These are phyloP conservation scores for Dexiosoma caninum DNA, from an alignment of 2,888 invertebrate genomes.

Conservation along the genomic window DNA sequence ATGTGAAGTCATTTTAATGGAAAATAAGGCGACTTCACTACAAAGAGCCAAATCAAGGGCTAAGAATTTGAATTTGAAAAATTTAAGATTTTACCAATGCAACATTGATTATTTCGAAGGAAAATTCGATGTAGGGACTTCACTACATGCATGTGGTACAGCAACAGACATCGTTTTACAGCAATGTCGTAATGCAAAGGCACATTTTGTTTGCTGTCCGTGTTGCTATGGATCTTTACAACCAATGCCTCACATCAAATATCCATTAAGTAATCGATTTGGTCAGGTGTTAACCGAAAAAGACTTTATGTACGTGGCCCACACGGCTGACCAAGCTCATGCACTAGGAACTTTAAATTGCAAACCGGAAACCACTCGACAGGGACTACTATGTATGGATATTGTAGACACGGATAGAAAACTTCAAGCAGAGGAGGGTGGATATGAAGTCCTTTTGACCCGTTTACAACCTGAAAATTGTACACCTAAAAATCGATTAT, in stretches of 20 bases:
- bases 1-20: conserved; percentile 88
- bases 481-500: conserved; percentile 88
- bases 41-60: conserved; percentile 86
- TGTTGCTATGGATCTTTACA: conserved; percentile 96
- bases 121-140: conserved; percentile 89
- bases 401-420: conserved; percentile 92
- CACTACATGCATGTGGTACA: conserved; percentile 95
- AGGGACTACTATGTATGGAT: conserved; percentile 92
- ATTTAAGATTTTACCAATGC: conserved; percentile 89
- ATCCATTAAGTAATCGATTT: conserved; percentile 88
- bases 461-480: conserved; percentile 89
- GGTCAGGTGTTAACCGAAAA: conserved; percentile 77
- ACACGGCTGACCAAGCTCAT: conserved; percentile 95
- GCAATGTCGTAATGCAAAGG: conserved; percentile 86
- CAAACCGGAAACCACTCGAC: conserved; percentile 78
- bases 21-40: conserved; percentile 94
- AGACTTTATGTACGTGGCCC: conserved; percentile 88
- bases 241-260: conserved; percentile 86
- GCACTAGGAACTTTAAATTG: conserved; percentile 78
- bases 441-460: conserved; percentile 86
- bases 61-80: conserved; percentile 82
- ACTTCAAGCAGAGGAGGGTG: conserved; percentile 84
- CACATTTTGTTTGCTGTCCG: conserved; percentile 93
- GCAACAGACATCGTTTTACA: conserved; percentile 95
- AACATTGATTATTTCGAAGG: conserved; percentile 93